These are phyloP conservation scores for Heliconius ismenius DNA, from an alignment of 2,888 invertebrate genomes.

Conservation along the genomic window DNA sequence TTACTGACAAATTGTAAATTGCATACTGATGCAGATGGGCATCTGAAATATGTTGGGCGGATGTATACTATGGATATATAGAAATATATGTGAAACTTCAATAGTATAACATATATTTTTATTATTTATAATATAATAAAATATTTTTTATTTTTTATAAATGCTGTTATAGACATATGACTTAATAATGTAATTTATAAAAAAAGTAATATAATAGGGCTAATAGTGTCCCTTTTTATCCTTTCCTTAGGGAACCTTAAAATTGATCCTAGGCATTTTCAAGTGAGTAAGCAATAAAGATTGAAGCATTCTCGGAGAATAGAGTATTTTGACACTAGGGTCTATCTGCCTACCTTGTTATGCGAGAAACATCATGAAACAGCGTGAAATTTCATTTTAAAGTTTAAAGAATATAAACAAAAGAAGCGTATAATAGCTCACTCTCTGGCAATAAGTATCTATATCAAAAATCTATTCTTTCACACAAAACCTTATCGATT, in stretches of 20 bases:
- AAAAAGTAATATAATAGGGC: no score
- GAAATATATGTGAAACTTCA: neutral
- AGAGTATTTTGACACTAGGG: neutral
- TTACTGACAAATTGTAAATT: slow-evolving; percentile 21
- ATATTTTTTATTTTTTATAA: no score
- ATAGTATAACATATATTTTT: slow-evolving; percentile 1
- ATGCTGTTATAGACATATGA: no score
- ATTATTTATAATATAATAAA: neutral
- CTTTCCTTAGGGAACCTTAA: no score
- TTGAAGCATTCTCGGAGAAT: neutral
- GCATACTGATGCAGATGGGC: slow-evolving; percentile 18
- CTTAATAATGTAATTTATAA: no score
- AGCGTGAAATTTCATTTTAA: neutral
- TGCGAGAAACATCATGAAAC: neutral
- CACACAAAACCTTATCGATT: slow-evolving; percentile 35
- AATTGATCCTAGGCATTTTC: no score
- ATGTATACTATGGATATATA: slow-evolving; percentile 3
- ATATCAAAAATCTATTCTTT: neutral
- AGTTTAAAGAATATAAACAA: neutral
- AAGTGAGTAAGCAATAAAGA: no score
- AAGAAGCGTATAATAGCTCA: neutral
- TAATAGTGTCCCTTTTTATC: no score
- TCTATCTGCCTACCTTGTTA: neutral
- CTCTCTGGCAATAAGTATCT: neutral
- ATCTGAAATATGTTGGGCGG: slow-evolving; percentile 12